Percentiles rank a stretch among this genome's conserved stretches.
Conservation (phyloP, 53 echinoderm and acorn worm genomes). For the Henricia sp. region DNA sequence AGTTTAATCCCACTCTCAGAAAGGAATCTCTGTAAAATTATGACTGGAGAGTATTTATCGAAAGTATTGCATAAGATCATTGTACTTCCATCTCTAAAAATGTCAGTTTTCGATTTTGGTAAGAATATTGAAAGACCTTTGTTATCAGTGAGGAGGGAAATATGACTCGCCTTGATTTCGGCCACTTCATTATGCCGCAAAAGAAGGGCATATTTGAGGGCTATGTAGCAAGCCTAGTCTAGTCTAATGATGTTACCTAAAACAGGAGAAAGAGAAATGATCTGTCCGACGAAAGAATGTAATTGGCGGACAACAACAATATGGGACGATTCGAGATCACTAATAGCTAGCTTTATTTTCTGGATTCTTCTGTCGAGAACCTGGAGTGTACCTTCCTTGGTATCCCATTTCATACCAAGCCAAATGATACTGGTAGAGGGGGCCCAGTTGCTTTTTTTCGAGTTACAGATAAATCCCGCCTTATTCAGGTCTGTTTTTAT, state of each 20-base stretch:
- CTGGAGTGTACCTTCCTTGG: not conserved
- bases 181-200: slow-evolving; percentile 21
- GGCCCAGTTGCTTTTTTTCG: not conserved
- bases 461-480: not conserved
- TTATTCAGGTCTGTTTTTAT: not conserved
- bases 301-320: not conserved
- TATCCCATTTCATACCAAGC: slow-evolving; percentile 24
- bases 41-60: not conserved
- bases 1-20: not conserved
- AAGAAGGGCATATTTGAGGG: not conserved
- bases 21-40: not conserved
- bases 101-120: slow-evolving; percentile 24
- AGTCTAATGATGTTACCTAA: slow-evolving; percentile 1
- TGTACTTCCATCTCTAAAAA: not conserved
- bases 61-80: not conserved
- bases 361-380: not conserved
- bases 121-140: not conserved
- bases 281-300: slow-evolving; percentile 18
- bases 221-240: not conserved
- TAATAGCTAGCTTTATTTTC: not conserved
- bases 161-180: not conserved
- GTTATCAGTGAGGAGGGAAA: not conserved
- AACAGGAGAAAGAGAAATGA: slow-evolving; percentile 21
- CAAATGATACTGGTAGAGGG: not conserved
- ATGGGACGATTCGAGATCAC: not conserved